Base-by-base conservation (phyloP, 2,797 vertebrate species). In the Tokudaia muenninki region DNA sequence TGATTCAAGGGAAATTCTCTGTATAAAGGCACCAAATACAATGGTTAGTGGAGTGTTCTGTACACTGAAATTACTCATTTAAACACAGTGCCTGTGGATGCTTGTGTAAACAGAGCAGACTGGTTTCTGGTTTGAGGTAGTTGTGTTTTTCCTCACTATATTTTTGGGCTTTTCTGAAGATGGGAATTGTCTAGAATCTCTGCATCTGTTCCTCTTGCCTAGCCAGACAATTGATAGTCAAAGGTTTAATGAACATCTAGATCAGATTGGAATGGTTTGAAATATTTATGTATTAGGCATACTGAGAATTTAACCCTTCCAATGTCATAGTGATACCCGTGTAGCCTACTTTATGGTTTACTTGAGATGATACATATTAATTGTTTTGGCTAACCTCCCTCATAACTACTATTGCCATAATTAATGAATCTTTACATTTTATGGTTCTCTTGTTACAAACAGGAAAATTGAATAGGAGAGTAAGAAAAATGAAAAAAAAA, bases 1-100 rank as follows among this genome's bases (percentile, higher is more conserved):
- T 57, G 88, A 89, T 92, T 97, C n/a, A 65, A 94, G 90, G 77
- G 92, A 92, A 97, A 74, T 17, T 91, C 24, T 75, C 34, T 74
- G 19, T 80, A 57, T 89, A 80, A 81, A 94, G 90, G 57, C 19
- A 70, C 41, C 57, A n/a, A 83, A 31, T 83, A 37, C 87, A 95
- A 57, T 44, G 67, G 74, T 81, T 80, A 65, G 37, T 94, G 74
- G 37, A 61, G 19, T 82, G 11, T 79, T 87, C 52, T 87, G 44
- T n/a, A 8, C 29, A 3, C 78, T 55, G 31, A 19, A 61, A n/a
- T 87, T 67, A 95, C 29, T 91, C 80, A 89, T 87, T 75, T 87
- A 83, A 61, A 84, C 61, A 83, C 6, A 0, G 26, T 24, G 14
- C 41, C 81, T 65, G 34, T 72, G 47, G 61, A 47, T 13, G 10